These are phyloP conservation scores for Agrotis ipsilon DNA, from an alignment of 2,888 invertebrate genomes.

Conservation along the genomic window DNA sequence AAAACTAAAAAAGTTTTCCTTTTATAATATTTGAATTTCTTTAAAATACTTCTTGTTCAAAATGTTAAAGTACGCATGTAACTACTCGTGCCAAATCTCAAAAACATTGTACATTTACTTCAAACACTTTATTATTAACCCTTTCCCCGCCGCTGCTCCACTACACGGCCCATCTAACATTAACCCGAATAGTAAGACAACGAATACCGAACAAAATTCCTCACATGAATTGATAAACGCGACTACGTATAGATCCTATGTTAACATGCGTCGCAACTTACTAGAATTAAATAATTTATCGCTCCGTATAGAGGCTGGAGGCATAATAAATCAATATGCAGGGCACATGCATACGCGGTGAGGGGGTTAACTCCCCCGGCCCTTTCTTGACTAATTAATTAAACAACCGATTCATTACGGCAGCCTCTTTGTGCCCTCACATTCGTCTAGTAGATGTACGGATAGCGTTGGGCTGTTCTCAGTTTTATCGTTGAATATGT, in stretches of 20 bases:
- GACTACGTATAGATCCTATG: conserved; percentile 68
- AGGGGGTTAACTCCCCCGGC: conserved; percentile 74
- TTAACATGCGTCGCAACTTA: conserved; percentile 85
- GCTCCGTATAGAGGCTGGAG: conserved; percentile 81
- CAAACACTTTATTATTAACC: conserved; percentile 35
- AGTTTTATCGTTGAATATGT: conserved; percentile 21
- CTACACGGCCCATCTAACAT: conserved; percentile 13
- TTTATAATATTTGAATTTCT: too few relatives aligned
- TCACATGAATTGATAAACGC: conserved; percentile 49
- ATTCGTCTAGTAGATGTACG: conserved; percentile 86
- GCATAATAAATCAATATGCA: conserved; percentile 91
- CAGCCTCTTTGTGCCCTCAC: conserved; percentile 90
- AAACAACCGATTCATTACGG: conserved; percentile 95
- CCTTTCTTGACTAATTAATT: conserved; percentile 93
- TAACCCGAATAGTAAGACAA: conserved; percentile 34
- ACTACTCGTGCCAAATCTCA: background rate
- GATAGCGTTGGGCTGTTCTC: conserved; percentile 70
- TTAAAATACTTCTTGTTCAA: too few relatives aligned
- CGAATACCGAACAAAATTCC: conserved; percentile 47
- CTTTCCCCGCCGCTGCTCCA: background rate
- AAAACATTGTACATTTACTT: background rate
- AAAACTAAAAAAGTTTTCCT: too few relatives aligned
- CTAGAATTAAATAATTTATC: conserved; percentile 90
- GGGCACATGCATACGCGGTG: conserved; percentile 85
- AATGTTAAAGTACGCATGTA: background rate